phyloP scores from a whole-genome alignment of 2,797 vertebrate genomes.

The Pempheris klunzingeri region DNA sequence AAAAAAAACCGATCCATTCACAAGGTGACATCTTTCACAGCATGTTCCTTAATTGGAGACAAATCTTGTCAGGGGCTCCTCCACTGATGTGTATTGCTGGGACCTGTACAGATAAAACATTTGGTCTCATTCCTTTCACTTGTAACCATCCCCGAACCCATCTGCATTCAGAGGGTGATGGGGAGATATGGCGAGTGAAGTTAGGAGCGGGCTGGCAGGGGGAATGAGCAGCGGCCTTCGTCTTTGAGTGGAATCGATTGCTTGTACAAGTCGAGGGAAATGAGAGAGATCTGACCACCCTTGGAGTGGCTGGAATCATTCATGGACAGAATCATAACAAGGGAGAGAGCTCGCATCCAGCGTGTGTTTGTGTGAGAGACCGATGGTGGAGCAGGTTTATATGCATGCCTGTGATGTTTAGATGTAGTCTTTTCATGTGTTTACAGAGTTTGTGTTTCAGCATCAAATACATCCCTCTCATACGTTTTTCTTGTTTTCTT shows the following conservation, averaged over 20 bases:
- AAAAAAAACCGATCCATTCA: conserved; percentile 7
- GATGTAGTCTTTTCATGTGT: not conserved
- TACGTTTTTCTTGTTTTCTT: not conserved
- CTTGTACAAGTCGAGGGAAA: conserved; percentile 75
- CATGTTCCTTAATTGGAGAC: conserved; percentile 43
- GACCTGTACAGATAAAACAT: conserved; percentile 41
- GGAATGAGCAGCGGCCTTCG: conserved; percentile 57
- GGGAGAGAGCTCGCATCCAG: conserved; percentile 14
- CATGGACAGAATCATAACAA: conserved; percentile 62
- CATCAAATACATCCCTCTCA: not conserved
- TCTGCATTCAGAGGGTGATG: conserved; percentile 65
- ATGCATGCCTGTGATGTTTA: not conserved
- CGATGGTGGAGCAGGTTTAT: conserved; percentile 14
- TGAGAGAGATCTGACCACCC: conserved; percentile 73
- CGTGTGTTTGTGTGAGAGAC: conserved; percentile 32
- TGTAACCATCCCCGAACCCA: conserved; percentile 34
- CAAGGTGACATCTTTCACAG: conserved; percentile 19
- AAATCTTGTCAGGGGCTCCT: conserved; percentile 26
- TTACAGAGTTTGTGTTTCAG: not conserved
- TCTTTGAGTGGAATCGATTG: conserved; percentile 77
- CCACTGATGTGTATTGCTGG: not conserved
- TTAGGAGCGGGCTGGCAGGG: conserved; percentile 27
- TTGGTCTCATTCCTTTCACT: not conserved
- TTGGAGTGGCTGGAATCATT: conserved; percentile 56
- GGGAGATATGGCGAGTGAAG: conserved; percentile 40